These are phyloP conservation scores for Leptoclinus maculatus DNA, from an alignment of 2,797 vertebrate genomes.

Conservation along the genomic window DNA sequence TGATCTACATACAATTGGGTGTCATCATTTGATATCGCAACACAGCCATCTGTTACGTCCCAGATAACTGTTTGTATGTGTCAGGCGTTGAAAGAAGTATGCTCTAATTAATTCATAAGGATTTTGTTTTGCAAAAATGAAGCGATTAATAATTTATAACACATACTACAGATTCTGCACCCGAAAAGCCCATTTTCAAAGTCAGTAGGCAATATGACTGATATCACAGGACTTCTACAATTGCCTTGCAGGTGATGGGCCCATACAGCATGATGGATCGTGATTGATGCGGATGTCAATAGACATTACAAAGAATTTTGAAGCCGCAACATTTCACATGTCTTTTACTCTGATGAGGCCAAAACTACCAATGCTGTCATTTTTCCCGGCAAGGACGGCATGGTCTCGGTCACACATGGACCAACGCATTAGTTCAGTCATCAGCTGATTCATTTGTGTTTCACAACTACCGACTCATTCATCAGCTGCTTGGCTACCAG, in stretches of 20 bases:
- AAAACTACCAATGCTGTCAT: not conserved
- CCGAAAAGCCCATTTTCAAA: not conserved
- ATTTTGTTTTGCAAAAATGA: slow-evolving; percentile 24
- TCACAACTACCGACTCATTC: slow-evolving; percentile 11
- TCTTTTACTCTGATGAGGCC: slow-evolving; percentile 1
- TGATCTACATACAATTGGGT: slow-evolving; percentile 10
- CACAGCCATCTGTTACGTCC: slow-evolving; percentile 32
- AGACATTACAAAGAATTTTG: not conserved
- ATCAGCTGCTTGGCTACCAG: slow-evolving; percentile 1
- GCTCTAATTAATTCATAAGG: slow-evolving; percentile 28
- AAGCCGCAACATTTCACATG: not conserved
- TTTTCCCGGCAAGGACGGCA: not conserved
- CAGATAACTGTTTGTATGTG: slow-evolving; percentile 33
- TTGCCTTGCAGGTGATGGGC: not conserved
- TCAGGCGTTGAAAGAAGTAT: slow-evolving; percentile 18
- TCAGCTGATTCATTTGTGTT: slow-evolving; percentile 13
- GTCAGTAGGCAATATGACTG: not conserved
- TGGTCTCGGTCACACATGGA: not conserved
- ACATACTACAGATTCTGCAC: not conserved
- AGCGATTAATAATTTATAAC: slow-evolving; percentile 7
- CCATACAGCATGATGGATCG: not conserved
- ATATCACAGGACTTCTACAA: not conserved
- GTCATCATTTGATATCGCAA: slow-evolving; percentile 25
- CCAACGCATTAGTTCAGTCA: not conserved
- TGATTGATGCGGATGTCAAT: not conserved